These are phyloP conservation scores for Agrochola litura DNA, from an alignment of 2,888 invertebrate genomes.

Conservation along the genomic window DNA sequence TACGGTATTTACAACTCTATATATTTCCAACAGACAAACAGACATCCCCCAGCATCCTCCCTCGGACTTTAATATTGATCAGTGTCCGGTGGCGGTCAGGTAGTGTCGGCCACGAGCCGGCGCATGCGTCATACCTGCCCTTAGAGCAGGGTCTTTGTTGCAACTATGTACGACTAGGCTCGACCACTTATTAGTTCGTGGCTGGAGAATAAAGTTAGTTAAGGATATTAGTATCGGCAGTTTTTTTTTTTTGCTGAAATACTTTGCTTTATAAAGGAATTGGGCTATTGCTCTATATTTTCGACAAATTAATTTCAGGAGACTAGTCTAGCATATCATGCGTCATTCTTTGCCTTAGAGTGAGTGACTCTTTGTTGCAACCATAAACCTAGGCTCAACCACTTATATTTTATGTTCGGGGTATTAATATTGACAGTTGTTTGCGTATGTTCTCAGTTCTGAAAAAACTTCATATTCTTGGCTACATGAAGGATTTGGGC, in stretches of 20 bases:
- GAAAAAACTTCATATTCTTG: too few relatives aligned
- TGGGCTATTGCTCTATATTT: not conserved
- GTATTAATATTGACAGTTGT: too few relatives aligned
- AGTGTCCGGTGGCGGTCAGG: slow-evolving; percentile 91
- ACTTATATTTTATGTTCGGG: too few relatives aligned
- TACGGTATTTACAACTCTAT: slow-evolving; percentile 78
- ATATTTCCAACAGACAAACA: slow-evolving; percentile 86
- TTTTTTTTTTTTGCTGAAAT: not conserved
- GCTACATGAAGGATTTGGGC: too few relatives aligned
- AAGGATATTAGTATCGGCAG: not conserved
- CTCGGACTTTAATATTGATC: slow-evolving; percentile 91
- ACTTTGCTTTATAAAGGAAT: not conserved
- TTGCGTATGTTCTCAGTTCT: too few relatives aligned
- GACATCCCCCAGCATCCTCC: slow-evolving; percentile 90
- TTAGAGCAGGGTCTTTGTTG: slow-evolving; percentile 65
- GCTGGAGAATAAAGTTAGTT: not conserved
- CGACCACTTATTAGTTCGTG: slow-evolving; percentile 7
- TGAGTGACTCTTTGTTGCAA: too few relatives aligned
- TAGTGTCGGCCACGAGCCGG: slow-evolving; percentile 84
- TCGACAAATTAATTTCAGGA: not conserved
- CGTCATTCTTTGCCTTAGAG: not conserved
- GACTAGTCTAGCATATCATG: not conserved
- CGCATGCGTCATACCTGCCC: slow-evolving; percentile 83
- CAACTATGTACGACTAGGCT: slow-evolving; percentile 55
- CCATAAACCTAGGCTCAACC: too few relatives aligned